phyloP scores from a whole-genome alignment of 2,113 vertebrate species.

The Ploceus nigricollis region DNA sequence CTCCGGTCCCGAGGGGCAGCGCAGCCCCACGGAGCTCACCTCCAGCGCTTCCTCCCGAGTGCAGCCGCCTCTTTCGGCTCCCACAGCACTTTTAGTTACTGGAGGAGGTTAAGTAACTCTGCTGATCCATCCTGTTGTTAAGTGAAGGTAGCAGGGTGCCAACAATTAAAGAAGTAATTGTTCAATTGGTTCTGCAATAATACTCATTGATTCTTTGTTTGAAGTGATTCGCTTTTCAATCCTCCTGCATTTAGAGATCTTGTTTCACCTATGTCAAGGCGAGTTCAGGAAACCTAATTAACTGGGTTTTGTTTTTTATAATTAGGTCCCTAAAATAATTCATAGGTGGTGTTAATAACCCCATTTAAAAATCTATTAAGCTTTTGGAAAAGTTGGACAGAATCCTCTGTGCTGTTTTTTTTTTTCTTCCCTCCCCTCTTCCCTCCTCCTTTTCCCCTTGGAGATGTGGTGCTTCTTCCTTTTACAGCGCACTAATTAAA shows the following conservation, averaged over 20 bases:
- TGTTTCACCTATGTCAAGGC: conserved; percentile 73
- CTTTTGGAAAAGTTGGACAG: conserved; percentile 84
- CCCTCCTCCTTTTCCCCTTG: conserved; percentile 57
- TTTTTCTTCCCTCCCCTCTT: not conserved
- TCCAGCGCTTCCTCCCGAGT: not conserved
- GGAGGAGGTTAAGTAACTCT: conserved; percentile 28
- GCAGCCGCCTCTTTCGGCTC: not conserved
- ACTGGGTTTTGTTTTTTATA: conserved; percentile 86
- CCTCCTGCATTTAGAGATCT: conserved; percentile 60
- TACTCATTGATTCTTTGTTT: conserved; percentile 35
- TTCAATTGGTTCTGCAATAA: conserved; percentile 49
- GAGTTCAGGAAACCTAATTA: conserved; percentile 91
- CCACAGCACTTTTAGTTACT: not conserved
- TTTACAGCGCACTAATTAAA: conserved; percentile 59
- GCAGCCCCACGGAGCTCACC: not conserved
- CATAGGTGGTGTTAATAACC: conserved; percentile 97
- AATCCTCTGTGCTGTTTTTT: conserved; percentile 68
- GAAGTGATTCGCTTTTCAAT: conserved; percentile 42
- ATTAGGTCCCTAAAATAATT: conserved; percentile 98
- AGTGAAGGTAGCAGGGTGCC: conserved; percentile 37
- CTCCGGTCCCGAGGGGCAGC: not conserved
- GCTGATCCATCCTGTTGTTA: conserved; percentile 35
- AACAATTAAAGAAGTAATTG: conserved; percentile 65
- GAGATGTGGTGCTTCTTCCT: conserved; percentile 53
- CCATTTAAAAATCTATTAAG: conserved; percentile 96